These are phyloP conservation scores for Polia nebulosa DNA, from an alignment of 2,888 invertebrate species.

Conservation along the genomic window DNA sequence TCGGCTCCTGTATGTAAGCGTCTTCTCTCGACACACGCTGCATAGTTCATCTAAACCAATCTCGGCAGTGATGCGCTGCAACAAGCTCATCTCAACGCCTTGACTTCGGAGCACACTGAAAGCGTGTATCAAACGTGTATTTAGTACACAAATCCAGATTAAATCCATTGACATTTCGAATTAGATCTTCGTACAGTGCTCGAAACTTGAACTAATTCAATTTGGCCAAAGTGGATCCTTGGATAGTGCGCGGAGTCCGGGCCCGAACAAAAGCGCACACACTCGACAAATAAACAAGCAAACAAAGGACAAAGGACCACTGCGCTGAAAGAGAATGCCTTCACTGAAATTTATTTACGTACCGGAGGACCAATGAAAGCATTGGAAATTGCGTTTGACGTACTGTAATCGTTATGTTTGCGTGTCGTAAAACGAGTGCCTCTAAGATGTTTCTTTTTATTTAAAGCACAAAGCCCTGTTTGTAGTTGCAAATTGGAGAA, in stretches of 20 bases:
- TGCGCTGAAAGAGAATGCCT: conserved; percentile 72
- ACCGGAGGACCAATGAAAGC: conserved; percentile 68
- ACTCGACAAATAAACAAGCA: conserved; percentile 70
- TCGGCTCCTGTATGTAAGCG: neutral
- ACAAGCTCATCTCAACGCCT: conserved; percentile 35
- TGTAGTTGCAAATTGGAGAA: conserved; percentile 38
- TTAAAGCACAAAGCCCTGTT: conserved; percentile 53
- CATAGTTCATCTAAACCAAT: conserved; percentile 24
- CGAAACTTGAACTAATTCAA: conserved; percentile 81
- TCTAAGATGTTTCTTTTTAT: conserved; percentile 61
- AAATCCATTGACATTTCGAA: conserved; percentile 85
- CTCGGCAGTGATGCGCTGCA: conserved; percentile 20
- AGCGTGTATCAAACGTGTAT: conserved; percentile 49
- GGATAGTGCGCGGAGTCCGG: conserved; percentile 70
- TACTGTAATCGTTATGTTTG: conserved; percentile 68
- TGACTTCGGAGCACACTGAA: conserved; percentile 28
- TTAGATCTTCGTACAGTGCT: conserved; percentile 77
- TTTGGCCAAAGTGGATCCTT: conserved; percentile 78
- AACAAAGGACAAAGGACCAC: conserved; percentile 76
- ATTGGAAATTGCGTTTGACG: conserved; percentile 71
- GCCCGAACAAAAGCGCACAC: conserved; percentile 80
- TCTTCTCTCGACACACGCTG: neutral
- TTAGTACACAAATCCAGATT: conserved; percentile 82
- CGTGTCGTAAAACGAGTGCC: conserved; percentile 57
- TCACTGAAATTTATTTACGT: conserved; percentile 75